Conservation (phyloP, 92 coral and sea anemone genomes). For the Pocillopora grandis region DNA sequence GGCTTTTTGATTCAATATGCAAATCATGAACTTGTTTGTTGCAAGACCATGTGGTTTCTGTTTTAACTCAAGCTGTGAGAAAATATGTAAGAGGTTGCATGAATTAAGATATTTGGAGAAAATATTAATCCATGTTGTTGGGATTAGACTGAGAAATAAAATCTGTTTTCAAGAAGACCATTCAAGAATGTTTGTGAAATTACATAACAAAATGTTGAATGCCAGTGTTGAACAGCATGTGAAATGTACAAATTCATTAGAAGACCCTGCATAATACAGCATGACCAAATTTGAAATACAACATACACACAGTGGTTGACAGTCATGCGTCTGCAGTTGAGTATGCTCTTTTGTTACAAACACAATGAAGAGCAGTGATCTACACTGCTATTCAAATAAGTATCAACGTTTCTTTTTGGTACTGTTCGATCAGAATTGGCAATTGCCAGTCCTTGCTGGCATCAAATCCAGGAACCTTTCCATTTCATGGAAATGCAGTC, state of each 20-base stretch:
- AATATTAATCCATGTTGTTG: conserved; percentile 32
- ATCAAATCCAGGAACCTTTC: conserved; percentile 60
- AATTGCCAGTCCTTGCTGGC: conserved; percentile 57
- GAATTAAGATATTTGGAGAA: conserved; percentile 23
- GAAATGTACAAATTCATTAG: conserved; percentile 30
- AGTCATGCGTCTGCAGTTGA: conserved; percentile 27
- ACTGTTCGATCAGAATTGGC: conserved; percentile 58
- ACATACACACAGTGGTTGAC: conserved; percentile 26
- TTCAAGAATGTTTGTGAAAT: conserved; percentile 19
- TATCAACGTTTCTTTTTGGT: conserved; percentile 50
- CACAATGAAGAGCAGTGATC: conserved; percentile 33
- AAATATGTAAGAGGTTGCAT: conserved; percentile 16
- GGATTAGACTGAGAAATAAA: conserved; percentile 37
- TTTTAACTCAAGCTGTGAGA: conserved; percentile 38
- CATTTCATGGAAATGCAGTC: conserved; percentile 43
- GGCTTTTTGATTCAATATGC: conserved; percentile 35
- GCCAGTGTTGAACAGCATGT: conserved; percentile 25
- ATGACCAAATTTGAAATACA: conserved; percentile 18
- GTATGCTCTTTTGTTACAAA: conserved; percentile 45
- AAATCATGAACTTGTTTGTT: conserved; percentile 26
- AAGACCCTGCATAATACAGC: not conserved
- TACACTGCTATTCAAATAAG: conserved; percentile 32
- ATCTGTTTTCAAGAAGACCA: conserved; percentile 32
- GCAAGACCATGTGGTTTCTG: conserved; percentile 24
- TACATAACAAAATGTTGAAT: conserved; percentile 8